Evolutionary conservation across 2,888 invertebrate genomes (phyloP), one percentile per base, ranked within the genome.

Genomic region (Didymodactylos carnosus): DNA sequence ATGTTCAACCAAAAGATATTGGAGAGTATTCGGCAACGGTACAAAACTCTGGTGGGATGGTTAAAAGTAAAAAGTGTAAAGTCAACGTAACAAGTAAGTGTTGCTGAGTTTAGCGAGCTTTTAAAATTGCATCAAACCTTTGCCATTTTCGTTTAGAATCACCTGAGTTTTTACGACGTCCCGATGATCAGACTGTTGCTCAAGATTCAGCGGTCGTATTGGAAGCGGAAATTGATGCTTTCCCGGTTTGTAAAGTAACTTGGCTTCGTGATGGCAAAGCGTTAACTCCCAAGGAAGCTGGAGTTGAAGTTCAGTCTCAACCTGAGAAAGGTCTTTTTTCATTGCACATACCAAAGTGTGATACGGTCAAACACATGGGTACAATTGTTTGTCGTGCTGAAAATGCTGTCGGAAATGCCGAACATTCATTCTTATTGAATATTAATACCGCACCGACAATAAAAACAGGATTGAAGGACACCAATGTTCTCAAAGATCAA

Each of bases 211-310:
- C 29, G 53, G 25, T 71, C 6, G 39, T 39, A n/a, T 41, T 71
- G 14, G 40, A 39, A 29, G 53, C 41, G 19, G 74, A 74, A 53
- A 27, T 74, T 14, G 70, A 39, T 62, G 73, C 73, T 27, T 80
- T 81, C 53, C 79, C 80, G 1, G 76, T 78, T 62, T 77, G 78
- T 7, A 78, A 79, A 16, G 81, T 79, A 69, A 79, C 77, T 16
- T 82, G 82, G 81, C 78, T 80, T 73, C 81, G 80, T 76, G 80
- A 81, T 73, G 82, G 81, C 16, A 76, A 78, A 41, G 80, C 81
- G 75, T 77, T 83, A 8, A 76, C 77, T 25, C 79, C 80, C 13
- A 79, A 80, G 23, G 81, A 81, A 71, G n/a, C n/a, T n/a, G 78
- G 76, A 46, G 75, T 76, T 49, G 76, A 76, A 19, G 75, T 76